Evolutionary conservation across 2,888 invertebrate genomes (phyloP), one percentile per base, ranked within the genome.

Genomic region (Cistogaster globosa): DNA sequence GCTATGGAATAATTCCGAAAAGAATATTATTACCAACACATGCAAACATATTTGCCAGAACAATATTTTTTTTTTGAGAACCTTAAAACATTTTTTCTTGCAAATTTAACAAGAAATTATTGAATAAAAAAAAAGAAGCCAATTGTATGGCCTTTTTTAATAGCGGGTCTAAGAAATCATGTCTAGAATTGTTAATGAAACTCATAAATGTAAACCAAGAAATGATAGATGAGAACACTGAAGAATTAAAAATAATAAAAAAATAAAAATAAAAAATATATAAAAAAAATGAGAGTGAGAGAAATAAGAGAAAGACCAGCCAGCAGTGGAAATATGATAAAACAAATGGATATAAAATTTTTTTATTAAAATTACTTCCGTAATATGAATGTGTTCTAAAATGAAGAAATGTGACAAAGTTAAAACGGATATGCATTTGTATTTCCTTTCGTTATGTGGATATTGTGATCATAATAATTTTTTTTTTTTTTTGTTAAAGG

Each of bases 311-410:
- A 60, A 36, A 32, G 32, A 36, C 14, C 6, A 48, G 45, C 45
- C n/a, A 42, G 9, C 1, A 11, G 38, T 7, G 38, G 8, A 38
- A 38, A 38, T 7, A n/a, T n/a, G n/a, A n/a, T n/a, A n/a, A n/a
- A n/a, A 38, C 14, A 45, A 69, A 69, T 55, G 18, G 53, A 14
- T 20, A 42, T 60, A 38, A 14, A 57, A 7, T 7, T 63, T 83
- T 63, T 83, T 80, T 81, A 69, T 80, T 80, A 42, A 81, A 84
- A 72, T 74, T 76, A 84, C 84, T 84, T 84, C 84, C 84, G 84
- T 69, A 84, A 67, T 11, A 16, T 26, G 68, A 69, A 42, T 45
- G 36, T 32, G n/a, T 55, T 45, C 20, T 57, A 36, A 12, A 26
- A 16, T 26, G 26, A 18, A 14, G 8, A 45, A 22, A 18, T 38